Evolutionary conservation across 2,888 invertebrate genomes (phyloP).

Genomic region (Standfussiana lucernea): DNA sequence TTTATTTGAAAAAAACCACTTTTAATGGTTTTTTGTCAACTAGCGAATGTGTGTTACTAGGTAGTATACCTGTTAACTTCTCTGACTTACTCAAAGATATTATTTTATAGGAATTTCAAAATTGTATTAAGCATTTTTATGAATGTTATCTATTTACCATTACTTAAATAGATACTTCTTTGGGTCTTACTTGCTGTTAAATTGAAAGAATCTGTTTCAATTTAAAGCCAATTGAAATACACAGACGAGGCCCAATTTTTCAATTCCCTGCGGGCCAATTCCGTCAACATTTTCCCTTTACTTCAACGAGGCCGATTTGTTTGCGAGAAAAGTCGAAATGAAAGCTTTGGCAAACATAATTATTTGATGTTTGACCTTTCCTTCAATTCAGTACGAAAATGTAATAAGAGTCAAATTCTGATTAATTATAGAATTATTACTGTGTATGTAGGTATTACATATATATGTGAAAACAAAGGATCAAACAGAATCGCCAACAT

Average conservation of each 20-base stretch:
- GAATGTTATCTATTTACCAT: neutral
- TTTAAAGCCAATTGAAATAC: conserved; percentile 35
- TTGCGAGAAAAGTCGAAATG: conserved; percentile 32
- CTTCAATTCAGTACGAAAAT: conserved; percentile 36
- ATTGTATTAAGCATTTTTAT: neutral
- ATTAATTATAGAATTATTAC: conserved; percentile 29
- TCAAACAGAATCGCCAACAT: conserved; percentile 15
- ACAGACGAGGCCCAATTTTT: conserved; percentile 66
- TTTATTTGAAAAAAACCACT: conserved; percentile 17
- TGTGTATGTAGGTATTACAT: conserved; percentile 5
- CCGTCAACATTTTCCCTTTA: conserved; percentile 65
- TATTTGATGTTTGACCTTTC: conserved; percentile 39
- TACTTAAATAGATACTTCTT: neutral
- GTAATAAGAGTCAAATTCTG: conserved; percentile 13
- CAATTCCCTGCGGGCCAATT: conserved; percentile 67
- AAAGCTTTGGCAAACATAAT: conserved; percentile 44
- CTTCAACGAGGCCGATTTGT: conserved; percentile 43
- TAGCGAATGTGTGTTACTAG: neutral
- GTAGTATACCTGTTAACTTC: neutral
- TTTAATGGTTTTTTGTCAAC: neutral
- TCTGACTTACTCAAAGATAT: neutral
- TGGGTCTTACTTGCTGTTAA: neutral
- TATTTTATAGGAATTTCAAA: neutral
- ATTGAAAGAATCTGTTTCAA: conserved; percentile 34
- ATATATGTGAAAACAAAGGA: conserved; percentile 40